Conservation (phyloP, 2,113 vertebrate species). For the Psammodynastes pulverulentus region DNA sequence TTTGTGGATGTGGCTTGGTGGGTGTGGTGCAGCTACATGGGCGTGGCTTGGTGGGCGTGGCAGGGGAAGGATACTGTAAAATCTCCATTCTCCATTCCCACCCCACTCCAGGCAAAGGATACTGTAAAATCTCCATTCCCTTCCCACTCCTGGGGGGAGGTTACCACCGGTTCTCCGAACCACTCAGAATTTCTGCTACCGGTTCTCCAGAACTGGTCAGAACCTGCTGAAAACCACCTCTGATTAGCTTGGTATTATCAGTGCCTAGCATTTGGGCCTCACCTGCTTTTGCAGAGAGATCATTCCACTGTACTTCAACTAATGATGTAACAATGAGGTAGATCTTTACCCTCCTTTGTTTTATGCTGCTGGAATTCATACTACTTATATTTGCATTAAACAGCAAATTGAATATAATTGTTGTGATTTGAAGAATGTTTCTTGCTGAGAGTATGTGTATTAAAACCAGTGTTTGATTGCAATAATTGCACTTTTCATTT, state of each 20-base stretch:
- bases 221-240: no score
- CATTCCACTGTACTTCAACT: neutral
- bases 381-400: neutral
- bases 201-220: no score
- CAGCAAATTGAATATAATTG: neutral
- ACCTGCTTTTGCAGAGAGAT: neutral
- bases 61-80: no score
- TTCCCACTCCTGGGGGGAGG: no score
- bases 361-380: neutral
- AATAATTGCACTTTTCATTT: neutral
- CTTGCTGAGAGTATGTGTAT: neutral
- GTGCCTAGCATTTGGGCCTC: neutral
- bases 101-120: no score
- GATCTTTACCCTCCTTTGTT: neutral
- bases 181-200: no score
- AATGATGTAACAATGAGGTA: neutral
- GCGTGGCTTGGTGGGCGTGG: no score
- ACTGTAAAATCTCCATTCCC: no score
- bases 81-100: no score
- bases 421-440: neutral
- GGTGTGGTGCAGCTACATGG: no score
- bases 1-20: no score
- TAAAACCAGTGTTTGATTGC: neutral
- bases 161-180: no score
- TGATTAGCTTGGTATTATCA: neutral